These are phyloP conservation scores for Sinhomidia bicolor DNA, from an alignment of 2,888 invertebrate genomes.

Conservation along the genomic window DNA sequence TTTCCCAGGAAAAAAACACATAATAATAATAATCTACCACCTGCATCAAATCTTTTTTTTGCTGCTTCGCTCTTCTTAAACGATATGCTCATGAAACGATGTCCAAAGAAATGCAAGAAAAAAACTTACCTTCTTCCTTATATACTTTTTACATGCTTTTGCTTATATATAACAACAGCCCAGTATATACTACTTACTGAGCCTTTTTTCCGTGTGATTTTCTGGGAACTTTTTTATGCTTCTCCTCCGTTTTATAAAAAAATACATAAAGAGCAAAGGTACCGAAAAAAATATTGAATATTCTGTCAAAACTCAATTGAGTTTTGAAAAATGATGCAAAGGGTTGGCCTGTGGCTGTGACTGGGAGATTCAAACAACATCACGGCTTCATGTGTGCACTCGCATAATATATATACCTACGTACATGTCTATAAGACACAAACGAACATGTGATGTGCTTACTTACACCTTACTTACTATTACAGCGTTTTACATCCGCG, in stretches of 20 bases:
- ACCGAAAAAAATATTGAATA: constrained; percentile 39
- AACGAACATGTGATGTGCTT: background rate
- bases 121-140: too few species aligned
- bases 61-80: background rate
- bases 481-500: too few species aligned
- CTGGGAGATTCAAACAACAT: constrained; percentile 12
- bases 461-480: too few species aligned
- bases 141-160: too few species aligned
- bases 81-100: background rate
- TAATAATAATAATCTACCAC: background rate
- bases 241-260: background rate
- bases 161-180: too few species aligned
- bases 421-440: background rate
- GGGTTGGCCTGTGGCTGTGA: constrained; percentile 49
- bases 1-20: background rate
- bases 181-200: too few species aligned
- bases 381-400: background rate
- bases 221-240: background rate
- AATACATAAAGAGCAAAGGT: background rate
- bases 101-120: background rate
- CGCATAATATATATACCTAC: background rate
- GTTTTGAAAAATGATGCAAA: constrained; percentile 73
- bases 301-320: constrained; percentile 69
- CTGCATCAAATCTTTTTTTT: background rate
- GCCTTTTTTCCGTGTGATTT: too few species aligned